Evolutionary conservation across 2,888 invertebrate genomes (phyloP).

Genomic region (Platycheirus rosarum): DNA sequence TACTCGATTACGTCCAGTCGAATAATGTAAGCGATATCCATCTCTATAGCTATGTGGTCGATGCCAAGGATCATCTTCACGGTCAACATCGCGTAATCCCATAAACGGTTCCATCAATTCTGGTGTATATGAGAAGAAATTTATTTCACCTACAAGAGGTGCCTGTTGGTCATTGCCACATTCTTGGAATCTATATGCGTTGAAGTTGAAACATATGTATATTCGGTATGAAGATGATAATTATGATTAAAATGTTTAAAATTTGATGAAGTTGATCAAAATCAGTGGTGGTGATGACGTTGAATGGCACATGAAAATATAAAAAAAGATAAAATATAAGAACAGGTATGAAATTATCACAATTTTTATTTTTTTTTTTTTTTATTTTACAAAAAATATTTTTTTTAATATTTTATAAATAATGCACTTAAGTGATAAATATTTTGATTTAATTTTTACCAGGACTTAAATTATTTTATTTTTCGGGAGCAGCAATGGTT

Average conservation of each 20-base stretch:
- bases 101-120: slow-evolving; percentile 78
- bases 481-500: too few relatives aligned
- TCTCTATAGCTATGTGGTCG: slow-evolving; percentile 56
- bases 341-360: slow-evolving; percentile 2
- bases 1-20: slow-evolving; percentile 50
- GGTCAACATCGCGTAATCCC: slow-evolving; percentile 77
- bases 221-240: neutral
- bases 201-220: neutral
- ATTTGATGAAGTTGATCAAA: neutral
- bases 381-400: neutral
- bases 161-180: neutral
- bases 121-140: slow-evolving; percentile 65
- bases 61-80: slow-evolving; percentile 79
- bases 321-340: slow-evolving; percentile 12
- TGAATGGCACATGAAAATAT: slow-evolving; percentile 55
- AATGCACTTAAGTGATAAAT: too few relatives aligned
- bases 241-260: neutral
- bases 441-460: neutral
- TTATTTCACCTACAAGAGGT: slow-evolving; percentile 47
- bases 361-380: slow-evolving; percentile 4
- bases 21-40: slow-evolving; percentile 35
- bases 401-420: neutral
- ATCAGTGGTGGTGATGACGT: slow-evolving; percentile 28
- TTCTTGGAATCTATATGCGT: slow-evolving; percentile 24
- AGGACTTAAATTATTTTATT: too few relatives aligned